phyloP scores from a whole-genome alignment of 2,113 vertebrate species.

The Limnothrissa miodon region DNA sequence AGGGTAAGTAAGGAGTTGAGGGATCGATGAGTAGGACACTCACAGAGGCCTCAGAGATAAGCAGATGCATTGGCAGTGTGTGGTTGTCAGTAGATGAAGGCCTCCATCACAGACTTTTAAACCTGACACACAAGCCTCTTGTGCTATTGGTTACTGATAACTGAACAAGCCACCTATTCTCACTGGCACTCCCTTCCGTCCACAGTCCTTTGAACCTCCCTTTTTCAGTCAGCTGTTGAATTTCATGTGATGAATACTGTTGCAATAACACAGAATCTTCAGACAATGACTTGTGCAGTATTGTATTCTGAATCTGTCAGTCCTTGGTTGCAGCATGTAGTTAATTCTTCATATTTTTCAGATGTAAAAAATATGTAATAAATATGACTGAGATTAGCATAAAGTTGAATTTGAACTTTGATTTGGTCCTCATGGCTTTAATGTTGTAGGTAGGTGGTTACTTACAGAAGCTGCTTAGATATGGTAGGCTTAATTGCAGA shows the following conservation, averaged over 20 bases:
- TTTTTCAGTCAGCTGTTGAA: background rate
- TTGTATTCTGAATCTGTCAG: background rate
- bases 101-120: background rate
- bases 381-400: too few species aligned
- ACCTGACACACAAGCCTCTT: background rate
- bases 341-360: background rate
- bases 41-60: too few species aligned
- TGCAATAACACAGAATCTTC: background rate
- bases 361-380: too few species aligned
- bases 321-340: background rate
- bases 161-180: background rate
- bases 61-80: conserved; percentile 1
- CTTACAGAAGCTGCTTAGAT: too few species aligned
- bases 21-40: too few species aligned
- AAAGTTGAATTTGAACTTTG: too few species aligned
- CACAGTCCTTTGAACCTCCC: background rate
- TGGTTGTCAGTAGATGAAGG: conserved; percentile 22
- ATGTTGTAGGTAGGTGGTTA: too few species aligned
- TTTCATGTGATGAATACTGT: background rate
- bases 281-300: background rate
- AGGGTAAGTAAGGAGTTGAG: too few species aligned
- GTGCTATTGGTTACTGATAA: background rate
- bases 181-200: background rate
- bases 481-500: too few species aligned
- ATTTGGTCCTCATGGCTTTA: too few species aligned